Percentiles rank a stretch among this genome's conserved stretches.
Evolutionary conservation across 2,113 vertebrate species (phyloP).

Genomic region (Vulpes vulpes): DNA sequence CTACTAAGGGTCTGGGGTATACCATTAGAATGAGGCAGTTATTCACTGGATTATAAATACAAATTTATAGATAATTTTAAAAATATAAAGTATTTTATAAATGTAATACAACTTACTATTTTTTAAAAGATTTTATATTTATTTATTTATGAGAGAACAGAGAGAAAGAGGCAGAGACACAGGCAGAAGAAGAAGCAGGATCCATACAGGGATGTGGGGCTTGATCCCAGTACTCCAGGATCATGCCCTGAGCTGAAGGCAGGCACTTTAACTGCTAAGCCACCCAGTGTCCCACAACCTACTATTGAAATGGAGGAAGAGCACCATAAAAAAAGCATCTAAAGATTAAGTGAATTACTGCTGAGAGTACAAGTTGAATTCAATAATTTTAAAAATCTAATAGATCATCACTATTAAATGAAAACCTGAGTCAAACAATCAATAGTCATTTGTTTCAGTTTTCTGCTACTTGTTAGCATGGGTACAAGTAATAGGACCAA

Average conservation of each 20-base stretch:
- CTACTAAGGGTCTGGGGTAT: background rate
- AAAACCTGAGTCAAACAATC: background rate
- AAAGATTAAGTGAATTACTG: conserved; percentile 4
- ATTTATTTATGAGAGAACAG: no score
- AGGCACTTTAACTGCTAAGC: no score
- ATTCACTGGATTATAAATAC: background rate
- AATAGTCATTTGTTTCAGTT: background rate
- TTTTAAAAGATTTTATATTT: no score
- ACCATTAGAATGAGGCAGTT: background rate
- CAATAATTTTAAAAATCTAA: background rate
- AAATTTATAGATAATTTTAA: background rate
- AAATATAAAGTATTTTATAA: background rate
- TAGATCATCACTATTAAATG: background rate
- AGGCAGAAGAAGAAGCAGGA: no score
- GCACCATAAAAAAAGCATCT: background rate
- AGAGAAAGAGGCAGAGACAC: no score
- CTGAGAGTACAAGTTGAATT: background rate
- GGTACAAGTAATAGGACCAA: background rate
- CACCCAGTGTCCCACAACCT: background rate
- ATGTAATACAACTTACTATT: background rate
- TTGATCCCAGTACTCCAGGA: no score
- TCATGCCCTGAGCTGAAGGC: no score
- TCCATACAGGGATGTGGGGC: no score
- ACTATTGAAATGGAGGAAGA: background rate
- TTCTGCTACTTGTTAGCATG: conserved; percentile 9